Evolutionary conservation across 1,140 invertebrate species (phyloP), one percentile per base, ranked within the genome.

Genomic region (Drosophila willistoni): DNA sequence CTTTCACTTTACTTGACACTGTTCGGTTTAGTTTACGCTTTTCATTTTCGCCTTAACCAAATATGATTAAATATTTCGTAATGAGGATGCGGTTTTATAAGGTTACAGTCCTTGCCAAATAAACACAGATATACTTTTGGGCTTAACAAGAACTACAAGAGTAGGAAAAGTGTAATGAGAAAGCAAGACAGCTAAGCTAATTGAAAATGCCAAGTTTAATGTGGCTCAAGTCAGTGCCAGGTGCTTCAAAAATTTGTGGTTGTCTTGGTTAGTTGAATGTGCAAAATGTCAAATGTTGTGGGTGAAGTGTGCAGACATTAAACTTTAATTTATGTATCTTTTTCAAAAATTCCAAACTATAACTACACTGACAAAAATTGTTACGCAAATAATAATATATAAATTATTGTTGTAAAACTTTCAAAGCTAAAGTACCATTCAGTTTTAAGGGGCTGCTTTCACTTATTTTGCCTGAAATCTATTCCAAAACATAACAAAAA

Each of bases 11-110:
- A 12, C 22, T 64, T 63, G 59, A 9, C 42, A 17, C 56, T 44
- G n/a, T 13, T 36, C 44, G 47, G 34, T 12, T 14, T 19, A 39
- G 57, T 70, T 70, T 64, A 47, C 59, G 66, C 67, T 70, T 74
- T 71, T 62, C 68, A 71, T 65, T 79, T 57, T 19, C 54, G 60
- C 61, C 41, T 62, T 19, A 42, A 68, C 76, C 75, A 87, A 83
- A 87, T 87, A 87, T 87, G 83, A 87, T 87, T 87, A 87, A 87
- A 87, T 83, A 87, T 87, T 87, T 83, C 79, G 83, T 87, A 87
- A 87, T 87, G 84, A 87, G 84, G 64, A 79, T 87, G 84, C 79
- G 73, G 63, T 79, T 79, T 77, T 41, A 51, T 51, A 51, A 51
- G 9, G 56, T 66, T 14, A 12, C 9, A 22, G n/a, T 5, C 33